These are phyloP conservation scores for Etheostoma spectabile DNA, from an alignment of 2,113 vertebrate genomes.

Conservation along the genomic window DNA sequence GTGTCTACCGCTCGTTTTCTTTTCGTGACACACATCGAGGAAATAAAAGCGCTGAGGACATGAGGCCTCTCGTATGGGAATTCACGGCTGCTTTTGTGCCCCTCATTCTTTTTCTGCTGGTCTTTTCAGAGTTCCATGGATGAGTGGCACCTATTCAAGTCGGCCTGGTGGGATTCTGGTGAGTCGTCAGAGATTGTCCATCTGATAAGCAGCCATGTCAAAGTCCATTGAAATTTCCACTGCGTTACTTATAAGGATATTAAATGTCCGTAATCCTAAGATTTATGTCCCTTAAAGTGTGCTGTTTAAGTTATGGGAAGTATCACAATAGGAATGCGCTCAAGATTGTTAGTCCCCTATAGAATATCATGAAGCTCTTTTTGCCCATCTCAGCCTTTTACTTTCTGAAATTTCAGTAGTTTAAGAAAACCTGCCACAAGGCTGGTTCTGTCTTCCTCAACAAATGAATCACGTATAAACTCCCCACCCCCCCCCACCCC, in stretches of 20 bases:
- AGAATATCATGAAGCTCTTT: not conserved
- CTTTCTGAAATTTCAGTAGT: not conserved
- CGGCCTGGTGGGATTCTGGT: constrained; percentile 96
- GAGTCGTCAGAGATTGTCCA: constrained; percentile 78
- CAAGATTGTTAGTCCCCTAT: not conserved
- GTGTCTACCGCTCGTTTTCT: not conserved
- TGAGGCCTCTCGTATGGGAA: constrained; percentile 46
- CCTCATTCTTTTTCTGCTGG: constrained; percentile 57
- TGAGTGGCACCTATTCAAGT: constrained; percentile 99
- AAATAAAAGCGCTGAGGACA: constrained; percentile 38
- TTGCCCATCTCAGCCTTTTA: not conserved
- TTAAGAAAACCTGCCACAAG: not conserved
- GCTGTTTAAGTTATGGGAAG: not conserved
- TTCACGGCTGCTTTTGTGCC: constrained; percentile 63
- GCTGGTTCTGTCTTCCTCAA: not conserved
- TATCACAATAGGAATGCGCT: constrained; percentile 3
- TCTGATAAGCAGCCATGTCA: constrained; percentile 52
- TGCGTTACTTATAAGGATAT: not conserved
- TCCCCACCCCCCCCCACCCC: too few relatives aligned
- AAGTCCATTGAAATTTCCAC: constrained; percentile 18
- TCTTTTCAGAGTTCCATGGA: constrained; percentile 94
- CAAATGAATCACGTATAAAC: not conserved
- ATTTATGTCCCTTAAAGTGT: too few relatives aligned
- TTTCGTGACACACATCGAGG: constrained; percentile 40
- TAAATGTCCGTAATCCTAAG: not conserved